Evolutionary conservation across 2,113 vertebrate species (phyloP).

Genomic region (Prochilodus magdalenae): DNA sequence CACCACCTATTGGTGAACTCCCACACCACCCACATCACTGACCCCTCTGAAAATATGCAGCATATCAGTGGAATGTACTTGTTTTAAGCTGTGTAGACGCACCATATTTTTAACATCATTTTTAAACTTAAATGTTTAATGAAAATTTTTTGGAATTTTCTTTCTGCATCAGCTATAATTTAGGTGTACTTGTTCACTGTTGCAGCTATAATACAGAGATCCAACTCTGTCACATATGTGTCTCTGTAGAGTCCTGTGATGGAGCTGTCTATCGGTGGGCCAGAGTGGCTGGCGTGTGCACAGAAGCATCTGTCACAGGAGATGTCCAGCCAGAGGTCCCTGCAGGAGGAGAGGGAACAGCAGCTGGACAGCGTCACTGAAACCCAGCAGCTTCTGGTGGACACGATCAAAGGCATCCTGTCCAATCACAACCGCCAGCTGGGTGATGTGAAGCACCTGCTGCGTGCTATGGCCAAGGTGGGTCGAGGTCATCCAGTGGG

Average conservation of each 20-base stretch:
- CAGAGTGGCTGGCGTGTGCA: constrained; percentile 92
- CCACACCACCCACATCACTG: no score
- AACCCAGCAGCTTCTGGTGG: constrained; percentile 92
- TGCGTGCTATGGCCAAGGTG: constrained; percentile 99
- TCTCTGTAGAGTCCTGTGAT: constrained; percentile 81
- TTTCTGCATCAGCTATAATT: no score
- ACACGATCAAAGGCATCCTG: constrained; percentile 93
- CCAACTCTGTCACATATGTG: no score
- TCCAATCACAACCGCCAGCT: constrained; percentile 94
- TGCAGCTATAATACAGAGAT: no score
- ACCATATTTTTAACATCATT: no score
- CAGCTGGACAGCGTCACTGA: constrained; percentile 91
- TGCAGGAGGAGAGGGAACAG: constrained; percentile 91
- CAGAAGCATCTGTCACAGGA: constrained; percentile 92
- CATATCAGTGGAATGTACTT: no score
- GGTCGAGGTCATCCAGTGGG: background rate
- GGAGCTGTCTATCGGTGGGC: constrained; percentile 89
- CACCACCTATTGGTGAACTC: no score
- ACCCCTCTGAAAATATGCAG: no score
- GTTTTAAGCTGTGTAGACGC: no score
- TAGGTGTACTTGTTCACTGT: no score
- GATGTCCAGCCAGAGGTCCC: constrained; percentile 81
- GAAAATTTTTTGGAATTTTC: no score
- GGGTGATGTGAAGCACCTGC: constrained; percentile 94
- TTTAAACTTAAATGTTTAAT: no score